Conservation (phyloP, 2,888 invertebrate genomes). For the Stegana nigrithorax region DNA sequence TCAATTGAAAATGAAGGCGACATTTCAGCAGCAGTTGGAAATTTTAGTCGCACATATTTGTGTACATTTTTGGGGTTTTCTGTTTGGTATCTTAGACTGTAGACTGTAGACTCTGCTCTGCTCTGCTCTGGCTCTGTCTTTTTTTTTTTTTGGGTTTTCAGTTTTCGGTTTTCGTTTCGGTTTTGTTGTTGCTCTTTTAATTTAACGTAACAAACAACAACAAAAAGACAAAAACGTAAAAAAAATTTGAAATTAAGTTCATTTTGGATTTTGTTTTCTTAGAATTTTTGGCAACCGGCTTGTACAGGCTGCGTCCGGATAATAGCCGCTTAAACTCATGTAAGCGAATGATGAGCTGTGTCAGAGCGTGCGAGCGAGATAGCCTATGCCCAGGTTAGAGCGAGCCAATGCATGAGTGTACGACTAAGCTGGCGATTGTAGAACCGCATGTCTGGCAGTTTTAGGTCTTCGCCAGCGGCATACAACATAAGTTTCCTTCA, state of each 20-base stretch:
- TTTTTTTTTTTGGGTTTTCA: not conserved
- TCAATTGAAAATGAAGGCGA: constrained; percentile 13
- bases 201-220: too few relatives aligned
- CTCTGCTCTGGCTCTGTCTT: not conserved
- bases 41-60: not conserved
- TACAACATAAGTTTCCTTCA: too few relatives aligned
- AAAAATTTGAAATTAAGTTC: not conserved
- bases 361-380: not conserved
- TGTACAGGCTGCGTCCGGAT: constrained; percentile 7
- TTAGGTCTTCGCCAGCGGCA: constrained; percentile 53
- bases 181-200: too few relatives aligned
- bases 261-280: not conserved
- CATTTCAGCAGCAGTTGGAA: not conserved
- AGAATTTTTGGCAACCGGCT: constrained; percentile 6
- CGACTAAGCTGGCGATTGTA: too few relatives aligned
- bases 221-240: too few relatives aligned
- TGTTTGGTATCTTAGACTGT: too few relatives aligned
- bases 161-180: not conserved
- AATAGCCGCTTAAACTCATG: not conserved
- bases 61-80: not conserved
- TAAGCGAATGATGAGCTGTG: not conserved
- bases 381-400: not conserved
- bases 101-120: too few relatives aligned
- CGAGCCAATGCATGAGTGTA: not conserved
- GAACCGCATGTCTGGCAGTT: constrained; percentile 41